phyloP scores from a whole-genome alignment of 1,140 invertebrate species.

The Asobara japonica region DNA sequence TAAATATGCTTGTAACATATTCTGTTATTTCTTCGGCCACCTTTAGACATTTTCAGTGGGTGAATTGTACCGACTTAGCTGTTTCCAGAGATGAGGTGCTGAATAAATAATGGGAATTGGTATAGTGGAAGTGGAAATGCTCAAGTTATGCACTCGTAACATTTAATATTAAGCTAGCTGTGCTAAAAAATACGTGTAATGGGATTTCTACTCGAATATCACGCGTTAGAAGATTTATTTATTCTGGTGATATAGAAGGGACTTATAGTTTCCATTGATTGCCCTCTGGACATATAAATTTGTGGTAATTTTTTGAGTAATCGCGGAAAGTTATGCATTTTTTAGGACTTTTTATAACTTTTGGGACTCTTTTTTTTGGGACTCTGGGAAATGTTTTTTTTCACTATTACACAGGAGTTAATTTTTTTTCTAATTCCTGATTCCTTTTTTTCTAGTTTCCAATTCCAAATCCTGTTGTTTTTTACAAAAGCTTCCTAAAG shows the following conservation, averaged over 20 bases:
- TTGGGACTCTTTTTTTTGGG: no score
- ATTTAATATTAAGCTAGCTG: slow-evolving; percentile 34
- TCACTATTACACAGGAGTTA: no score
- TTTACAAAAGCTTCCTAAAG: no score
- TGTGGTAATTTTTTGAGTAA: neutral
- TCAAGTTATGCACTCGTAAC: slow-evolving; percentile 31
- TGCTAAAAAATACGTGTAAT: slow-evolving; percentile 4
- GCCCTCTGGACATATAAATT: neutral
- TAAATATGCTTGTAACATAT: neutral
- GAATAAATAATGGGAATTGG: slow-evolving; percentile 35
- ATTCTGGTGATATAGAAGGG: neutral
- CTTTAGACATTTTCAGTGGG: slow-evolving; percentile 15
- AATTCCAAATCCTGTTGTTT: no score
- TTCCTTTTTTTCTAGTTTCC: no score
- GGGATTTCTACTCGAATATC: neutral
- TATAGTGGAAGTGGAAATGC: slow-evolving; percentile 30
- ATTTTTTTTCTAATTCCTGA: no score
- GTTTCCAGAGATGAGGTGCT: slow-evolving; percentile 28
- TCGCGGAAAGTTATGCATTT: no score
- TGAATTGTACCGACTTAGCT: slow-evolving; percentile 30
- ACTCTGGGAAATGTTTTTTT: no score
- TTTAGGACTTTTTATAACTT: no score
- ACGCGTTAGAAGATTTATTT: neutral
- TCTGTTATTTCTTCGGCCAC: slow-evolving; percentile 2
- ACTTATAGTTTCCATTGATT: neutral